A percentile compares a stretch with the other conserved stretches of the same genome.
These are phyloP conservation scores for Sminthurinus aureus DNA, from an alignment of 2,888 invertebrate species.

Conservation along the genomic window DNA sequence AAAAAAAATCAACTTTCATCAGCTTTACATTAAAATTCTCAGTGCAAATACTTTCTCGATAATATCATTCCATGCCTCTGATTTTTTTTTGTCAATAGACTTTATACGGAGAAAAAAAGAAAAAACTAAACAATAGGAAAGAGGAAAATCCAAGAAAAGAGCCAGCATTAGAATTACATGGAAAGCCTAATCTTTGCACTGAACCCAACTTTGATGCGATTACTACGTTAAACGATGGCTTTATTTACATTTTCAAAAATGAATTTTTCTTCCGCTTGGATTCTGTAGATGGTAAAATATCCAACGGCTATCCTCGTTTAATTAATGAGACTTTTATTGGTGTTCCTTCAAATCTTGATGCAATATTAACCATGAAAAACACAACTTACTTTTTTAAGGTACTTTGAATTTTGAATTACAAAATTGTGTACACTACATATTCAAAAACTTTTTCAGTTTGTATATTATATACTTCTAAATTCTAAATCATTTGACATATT, in stretches of 20 bases:
- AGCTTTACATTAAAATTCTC: too few relatives aligned
- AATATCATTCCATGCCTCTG: too few relatives aligned
- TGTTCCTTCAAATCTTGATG: constrained; percentile 48
- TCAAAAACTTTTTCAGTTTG: too few relatives aligned
- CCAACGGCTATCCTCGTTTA: constrained; percentile 30
- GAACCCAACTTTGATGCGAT: constrained; percentile 85
- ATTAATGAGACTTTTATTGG: constrained; percentile 52
- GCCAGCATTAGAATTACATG: constrained; percentile 64
- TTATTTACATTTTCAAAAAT: constrained; percentile 90
- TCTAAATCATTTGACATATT: too few relatives aligned
- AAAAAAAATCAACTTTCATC: constrained; percentile 46
- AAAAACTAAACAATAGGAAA: too few relatives aligned
- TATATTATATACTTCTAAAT: too few relatives aligned
- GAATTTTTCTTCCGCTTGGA: constrained; percentile 39
- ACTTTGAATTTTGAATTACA: not conserved
- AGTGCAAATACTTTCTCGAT: too few relatives aligned
- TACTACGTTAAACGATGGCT: constrained; percentile 85
- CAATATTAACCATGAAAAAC: constrained; percentile 50
- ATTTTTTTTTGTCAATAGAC: constrained; percentile 17
- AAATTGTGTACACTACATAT: too few relatives aligned
- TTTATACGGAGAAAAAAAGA: constrained; percentile 18
- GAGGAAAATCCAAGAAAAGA: too few relatives aligned
- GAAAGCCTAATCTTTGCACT: constrained; percentile 77
- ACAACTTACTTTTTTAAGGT: constrained; percentile 56
- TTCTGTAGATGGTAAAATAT: not conserved